Evolutionary conservation across 2,888 invertebrate species (phyloP).

Genomic region (Ochropacha duplaris): DNA sequence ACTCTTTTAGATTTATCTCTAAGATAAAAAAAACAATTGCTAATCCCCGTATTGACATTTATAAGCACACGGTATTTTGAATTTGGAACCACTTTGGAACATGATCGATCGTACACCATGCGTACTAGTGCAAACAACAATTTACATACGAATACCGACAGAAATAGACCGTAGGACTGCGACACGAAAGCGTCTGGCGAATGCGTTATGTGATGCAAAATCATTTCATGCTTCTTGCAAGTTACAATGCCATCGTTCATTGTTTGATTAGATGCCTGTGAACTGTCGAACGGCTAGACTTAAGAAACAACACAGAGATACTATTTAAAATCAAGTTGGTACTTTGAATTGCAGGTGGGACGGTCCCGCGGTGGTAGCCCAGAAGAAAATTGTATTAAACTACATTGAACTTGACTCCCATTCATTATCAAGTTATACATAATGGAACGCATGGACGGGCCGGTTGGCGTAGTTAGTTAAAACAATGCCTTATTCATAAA

Average conservation of each 20-base stretch:
- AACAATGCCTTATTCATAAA: too few relatives aligned
- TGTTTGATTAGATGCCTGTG: neutral
- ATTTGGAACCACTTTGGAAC: neutral
- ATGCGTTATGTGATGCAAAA: conserved; percentile 41
- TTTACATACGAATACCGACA: conserved; percentile 32
- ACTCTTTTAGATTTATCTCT: too few relatives aligned
- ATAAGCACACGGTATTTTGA: neutral
- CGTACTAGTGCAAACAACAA: conserved; percentile 3
- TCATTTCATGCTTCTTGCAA: conserved; percentile 25
- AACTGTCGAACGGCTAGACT: neutral
- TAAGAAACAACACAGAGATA: neutral
- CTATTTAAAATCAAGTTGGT: too few relatives aligned
- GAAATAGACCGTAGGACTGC: conserved; percentile 25
- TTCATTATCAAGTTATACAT: too few relatives aligned
- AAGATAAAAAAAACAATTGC: neutral
- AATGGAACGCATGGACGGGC: too few relatives aligned
- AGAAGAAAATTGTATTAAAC: too few relatives aligned
- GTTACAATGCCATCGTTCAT: neutral
- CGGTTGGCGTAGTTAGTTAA: too few relatives aligned
- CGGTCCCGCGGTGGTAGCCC: too few relatives aligned
- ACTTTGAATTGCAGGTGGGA: too few relatives aligned
- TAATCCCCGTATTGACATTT: neutral
- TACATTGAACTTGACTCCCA: too few relatives aligned
- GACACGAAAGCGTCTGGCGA: conserved; percentile 22
- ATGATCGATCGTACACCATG: neutral